These are phyloP conservation scores for Eilema caniola DNA, from an alignment of 2,888 invertebrate genomes.

Conservation along the genomic window DNA sequence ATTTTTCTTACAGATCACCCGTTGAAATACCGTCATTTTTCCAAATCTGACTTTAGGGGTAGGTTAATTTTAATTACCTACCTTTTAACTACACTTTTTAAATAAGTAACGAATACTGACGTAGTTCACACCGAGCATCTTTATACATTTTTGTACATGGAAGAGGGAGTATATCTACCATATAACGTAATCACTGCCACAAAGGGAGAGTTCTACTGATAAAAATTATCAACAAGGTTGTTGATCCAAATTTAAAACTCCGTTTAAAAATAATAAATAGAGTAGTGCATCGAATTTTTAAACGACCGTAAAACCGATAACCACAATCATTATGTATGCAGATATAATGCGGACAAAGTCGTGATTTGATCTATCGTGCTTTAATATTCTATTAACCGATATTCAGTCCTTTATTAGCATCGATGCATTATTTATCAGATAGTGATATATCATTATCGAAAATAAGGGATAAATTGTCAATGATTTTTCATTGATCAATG, in stretches of 20 bases:
- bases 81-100: too few species aligned
- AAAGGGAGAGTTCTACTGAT: not conserved
- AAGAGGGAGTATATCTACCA: not conserved
- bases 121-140: too few species aligned
- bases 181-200: not conserved
- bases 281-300: slow-evolving; percentile 35
- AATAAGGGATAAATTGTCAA: slow-evolving; percentile 75
- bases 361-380: slow-evolving; percentile 70
- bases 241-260: slow-evolving; percentile 14
- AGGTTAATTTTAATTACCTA: too few species aligned
- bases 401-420: slow-evolving; percentile 55
- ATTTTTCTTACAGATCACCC: too few species aligned
- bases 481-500: slow-evolving; percentile 77
- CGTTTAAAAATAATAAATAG: slow-evolving; percentile 44
- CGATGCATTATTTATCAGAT: slow-evolving; percentile 56
- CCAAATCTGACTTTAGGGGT: too few species aligned
- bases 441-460: slow-evolving; percentile 74
- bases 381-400: slow-evolving; percentile 79
- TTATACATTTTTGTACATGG: not conserved
- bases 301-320: slow-evolving; percentile 66
- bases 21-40: too few species aligned
- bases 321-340: slow-evolving; percentile 70
- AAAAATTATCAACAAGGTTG: not conserved
- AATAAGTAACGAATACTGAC: too few species aligned
- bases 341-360: slow-evolving; percentile 66